Conservation (phyloP, 1,140 invertebrate species). For the Drosophila repleta region DNA sequence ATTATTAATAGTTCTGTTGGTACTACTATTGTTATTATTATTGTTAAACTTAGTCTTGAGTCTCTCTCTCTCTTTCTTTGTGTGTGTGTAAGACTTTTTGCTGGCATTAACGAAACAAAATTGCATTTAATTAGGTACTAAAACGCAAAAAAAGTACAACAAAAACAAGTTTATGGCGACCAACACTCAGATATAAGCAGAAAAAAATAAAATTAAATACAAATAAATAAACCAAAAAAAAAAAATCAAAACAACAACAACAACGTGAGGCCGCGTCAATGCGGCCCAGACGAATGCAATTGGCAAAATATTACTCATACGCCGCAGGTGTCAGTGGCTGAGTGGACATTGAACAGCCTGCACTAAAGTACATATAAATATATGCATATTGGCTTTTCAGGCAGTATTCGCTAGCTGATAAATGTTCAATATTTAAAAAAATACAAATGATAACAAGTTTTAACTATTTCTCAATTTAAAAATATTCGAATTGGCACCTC, state of each 20-base stretch:
- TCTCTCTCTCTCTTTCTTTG: neutral
- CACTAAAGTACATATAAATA: slow-evolving; percentile 1
- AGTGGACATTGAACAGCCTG: slow-evolving; percentile 2
- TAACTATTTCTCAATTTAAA: too few relatives aligned
- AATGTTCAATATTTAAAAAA: too few relatives aligned
- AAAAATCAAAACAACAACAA: neutral
- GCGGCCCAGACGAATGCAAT: slow-evolving; percentile 12
- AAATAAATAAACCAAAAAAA: slow-evolving; percentile 1
- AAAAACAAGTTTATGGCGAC: slow-evolving; percentile 31
- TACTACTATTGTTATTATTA: slow-evolving; percentile 21
- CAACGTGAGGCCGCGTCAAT: slow-evolving; percentile 26
- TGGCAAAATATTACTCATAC: slow-evolving; percentile 41
- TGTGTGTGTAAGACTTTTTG: neutral
- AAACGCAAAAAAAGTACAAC: slow-evolving; percentile 2
- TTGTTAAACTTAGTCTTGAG: slow-evolving; percentile 2
- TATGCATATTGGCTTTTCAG: too few relatives aligned
- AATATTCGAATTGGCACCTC: too few relatives aligned
- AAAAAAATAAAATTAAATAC: neutral
- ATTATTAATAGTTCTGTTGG: neutral
- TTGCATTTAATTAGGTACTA: slow-evolving; percentile 37
- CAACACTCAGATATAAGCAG: neutral
- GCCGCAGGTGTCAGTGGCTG: slow-evolving; percentile 10
- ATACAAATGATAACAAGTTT: too few relatives aligned
- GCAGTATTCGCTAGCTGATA: too few relatives aligned
- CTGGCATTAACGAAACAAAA: slow-evolving; percentile 24